A percentile compares a stretch with the other conserved stretches of the same genome.
These are phyloP conservation scores for Megathymus violae DNA, from an alignment of 1,140 invertebrate genomes.

Conservation along the genomic window DNA sequence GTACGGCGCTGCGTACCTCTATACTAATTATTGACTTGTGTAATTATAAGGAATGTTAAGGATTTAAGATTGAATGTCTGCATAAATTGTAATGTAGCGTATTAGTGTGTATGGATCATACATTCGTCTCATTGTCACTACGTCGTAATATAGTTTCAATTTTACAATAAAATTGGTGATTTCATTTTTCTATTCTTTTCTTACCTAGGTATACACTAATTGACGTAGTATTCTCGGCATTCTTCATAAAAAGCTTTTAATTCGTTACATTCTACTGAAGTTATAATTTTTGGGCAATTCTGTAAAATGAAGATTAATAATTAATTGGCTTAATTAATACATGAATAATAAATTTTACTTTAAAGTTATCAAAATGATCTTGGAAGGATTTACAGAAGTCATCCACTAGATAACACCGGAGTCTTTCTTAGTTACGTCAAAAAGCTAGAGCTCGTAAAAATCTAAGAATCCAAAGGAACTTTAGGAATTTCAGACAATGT, in stretches of 20 bases:
- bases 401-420: too few species aligned
- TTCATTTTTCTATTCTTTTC: conserved; percentile 38
- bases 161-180: conserved; percentile 63
- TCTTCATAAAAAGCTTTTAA: conserved; percentile 57
- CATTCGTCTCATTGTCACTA: conserved; percentile 57
- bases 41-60: conserved; percentile 41
- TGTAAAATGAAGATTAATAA: conserved; percentile 46
- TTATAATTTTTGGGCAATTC: conserved; percentile 56
- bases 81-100: conserved; percentile 35
- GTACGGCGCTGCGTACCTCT: conserved; percentile 50
- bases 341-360: too few species aligned
- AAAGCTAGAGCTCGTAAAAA: too few species aligned
- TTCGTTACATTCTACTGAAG: conserved; percentile 49
- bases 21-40: conserved; percentile 61
- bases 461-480: too few species aligned
- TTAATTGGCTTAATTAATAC: too few species aligned
- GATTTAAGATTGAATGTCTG: conserved; percentile 31
- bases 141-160: conserved; percentile 51
- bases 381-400: too few species aligned
- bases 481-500: too few species aligned
- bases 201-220: too few species aligned
- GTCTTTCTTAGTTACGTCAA: too few species aligned
- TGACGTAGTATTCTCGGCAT: conserved; percentile 56
- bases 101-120: conserved; percentile 40
- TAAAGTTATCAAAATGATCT: too few species aligned